These are phyloP conservation scores for Tetragnatha montana DNA, from an alignment of 2,888 invertebrate genomes.

Conservation along the genomic window DNA sequence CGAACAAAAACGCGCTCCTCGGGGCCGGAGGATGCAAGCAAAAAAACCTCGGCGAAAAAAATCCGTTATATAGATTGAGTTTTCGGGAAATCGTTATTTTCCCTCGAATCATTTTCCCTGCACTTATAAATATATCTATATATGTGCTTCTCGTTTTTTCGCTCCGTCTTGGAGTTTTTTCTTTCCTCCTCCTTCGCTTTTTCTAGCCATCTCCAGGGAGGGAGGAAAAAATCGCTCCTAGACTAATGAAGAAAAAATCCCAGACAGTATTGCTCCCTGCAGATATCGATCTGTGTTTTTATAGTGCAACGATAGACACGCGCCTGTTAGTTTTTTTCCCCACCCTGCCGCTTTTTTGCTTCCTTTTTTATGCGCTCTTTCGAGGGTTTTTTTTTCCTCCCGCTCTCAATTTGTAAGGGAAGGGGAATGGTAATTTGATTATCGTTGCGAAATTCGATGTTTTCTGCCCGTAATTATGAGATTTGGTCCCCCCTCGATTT, in stretches of 20 bases:
- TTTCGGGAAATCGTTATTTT: conserved; percentile 51
- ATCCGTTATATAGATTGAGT: conserved; percentile 59
- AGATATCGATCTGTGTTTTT: conserved; percentile 63
- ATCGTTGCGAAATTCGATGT: not conserved
- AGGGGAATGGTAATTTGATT: not conserved
- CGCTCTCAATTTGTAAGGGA: conserved; percentile 1
- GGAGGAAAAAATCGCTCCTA: conserved; percentile 38
- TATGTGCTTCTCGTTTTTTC: conserved; percentile 13
- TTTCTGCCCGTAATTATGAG: not conserved
- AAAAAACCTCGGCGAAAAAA: not conserved
- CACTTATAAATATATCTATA: conserved; percentile 13
- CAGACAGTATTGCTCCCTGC: conserved; percentile 36
- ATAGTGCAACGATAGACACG: conserved; percentile 48
- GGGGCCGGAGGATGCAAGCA: conserved; percentile 6
- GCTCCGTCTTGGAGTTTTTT: conserved; percentile 15
- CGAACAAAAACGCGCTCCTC: conserved; percentile 22
- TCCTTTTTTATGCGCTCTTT: not conserved
- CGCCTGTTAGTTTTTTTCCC: conserved; percentile 4
- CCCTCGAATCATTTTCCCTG: not conserved
- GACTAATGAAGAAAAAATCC: conserved; percentile 49
- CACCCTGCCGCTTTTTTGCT: conserved; percentile 15
- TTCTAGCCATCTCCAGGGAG: conserved; percentile 12
- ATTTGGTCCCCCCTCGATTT: not conserved
- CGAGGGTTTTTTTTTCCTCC: not conserved
- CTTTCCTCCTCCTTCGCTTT: conserved; percentile 32